These are phyloP conservation scores for Dreissena rostriformis DNA, from an alignment of 1,140 invertebrate genomes.

Conservation along the genomic window DNA sequence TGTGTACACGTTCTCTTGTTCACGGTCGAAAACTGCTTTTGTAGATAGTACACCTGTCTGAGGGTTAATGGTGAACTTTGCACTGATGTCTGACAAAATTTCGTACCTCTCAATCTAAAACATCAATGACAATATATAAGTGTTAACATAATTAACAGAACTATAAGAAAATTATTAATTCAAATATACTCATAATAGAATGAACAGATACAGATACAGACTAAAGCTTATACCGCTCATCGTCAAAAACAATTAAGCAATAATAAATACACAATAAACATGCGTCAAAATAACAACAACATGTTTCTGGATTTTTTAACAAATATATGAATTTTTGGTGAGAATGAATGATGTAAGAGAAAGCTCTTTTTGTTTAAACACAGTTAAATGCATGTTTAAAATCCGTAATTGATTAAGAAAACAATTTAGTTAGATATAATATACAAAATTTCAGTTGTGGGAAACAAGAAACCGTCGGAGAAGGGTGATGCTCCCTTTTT, in stretches of 20 bases:
- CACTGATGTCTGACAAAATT: neutral
- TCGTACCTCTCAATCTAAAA: conserved; percentile 30
- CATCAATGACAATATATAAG: neutral
- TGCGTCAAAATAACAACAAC: too few relatives aligned
- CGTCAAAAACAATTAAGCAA: neutral
- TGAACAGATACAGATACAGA: neutral
- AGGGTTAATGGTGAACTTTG: conserved; percentile 16
- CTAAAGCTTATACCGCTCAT: neutral
- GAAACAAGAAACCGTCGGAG: too few relatives aligned
- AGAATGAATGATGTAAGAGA: too few relatives aligned
- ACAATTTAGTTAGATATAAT: too few relatives aligned
- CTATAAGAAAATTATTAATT: neutral
- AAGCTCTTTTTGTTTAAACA: too few relatives aligned
- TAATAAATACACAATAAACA: neutral
- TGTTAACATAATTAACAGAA: neutral
- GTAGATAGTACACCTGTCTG: conserved; percentile 55
- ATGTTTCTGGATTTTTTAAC: too few relatives aligned
- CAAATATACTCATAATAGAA: neutral
- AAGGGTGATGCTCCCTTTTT: too few relatives aligned
- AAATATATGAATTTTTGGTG: too few relatives aligned
- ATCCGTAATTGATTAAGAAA: too few relatives aligned
- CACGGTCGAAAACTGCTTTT: conserved; percentile 56
- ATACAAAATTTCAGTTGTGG: too few relatives aligned
- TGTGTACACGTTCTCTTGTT: conserved; percentile 35
- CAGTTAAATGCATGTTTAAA: too few relatives aligned